These are phyloP conservation scores for Cydia pomonella DNA, from an alignment of 1,140 invertebrate genomes.

Conservation along the genomic window DNA sequence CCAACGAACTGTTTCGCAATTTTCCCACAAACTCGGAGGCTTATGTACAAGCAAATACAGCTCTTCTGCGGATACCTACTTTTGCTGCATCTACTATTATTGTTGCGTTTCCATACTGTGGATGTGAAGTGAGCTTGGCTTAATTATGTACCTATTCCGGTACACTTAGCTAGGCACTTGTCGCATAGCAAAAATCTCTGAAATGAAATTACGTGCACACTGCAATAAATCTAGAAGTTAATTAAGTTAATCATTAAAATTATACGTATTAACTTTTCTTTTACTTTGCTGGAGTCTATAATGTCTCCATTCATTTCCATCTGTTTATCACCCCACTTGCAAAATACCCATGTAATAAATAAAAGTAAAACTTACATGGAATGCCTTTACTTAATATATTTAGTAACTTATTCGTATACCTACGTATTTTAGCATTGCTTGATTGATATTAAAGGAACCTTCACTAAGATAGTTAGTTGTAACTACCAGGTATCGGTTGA, in stretches of 20 bases:
- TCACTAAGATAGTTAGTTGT: background rate
- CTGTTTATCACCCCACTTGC: no score
- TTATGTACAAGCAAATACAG: slow-evolving; percentile 35
- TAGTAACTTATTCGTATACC: no score
- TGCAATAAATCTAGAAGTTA: no score
- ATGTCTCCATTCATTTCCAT: no score
- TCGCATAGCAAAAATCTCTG: background rate
- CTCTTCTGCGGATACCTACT: slow-evolving; percentile 33
- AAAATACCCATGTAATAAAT: no score
- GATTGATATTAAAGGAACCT: background rate
- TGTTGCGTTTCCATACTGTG: slow-evolving; percentile 20
- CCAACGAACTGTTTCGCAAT: slow-evolving; percentile 76
- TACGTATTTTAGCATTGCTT: background rate
- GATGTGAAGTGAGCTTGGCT: slow-evolving; percentile 19
- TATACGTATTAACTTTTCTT: no score
- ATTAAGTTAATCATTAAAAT: no score
- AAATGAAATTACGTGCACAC: background rate
- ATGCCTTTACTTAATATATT: no score
- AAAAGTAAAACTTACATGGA: no score
- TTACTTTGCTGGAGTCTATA: no score
- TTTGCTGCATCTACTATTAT: slow-evolving; percentile 20
- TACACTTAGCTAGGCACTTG: background rate
- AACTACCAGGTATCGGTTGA: background rate
- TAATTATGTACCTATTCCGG: slow-evolving; percentile 20
- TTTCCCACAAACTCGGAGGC: slow-evolving; percentile 62